phyloP scores from a whole-genome alignment of 2,113 vertebrate genomes.

The Caranx melampygus region DNA sequence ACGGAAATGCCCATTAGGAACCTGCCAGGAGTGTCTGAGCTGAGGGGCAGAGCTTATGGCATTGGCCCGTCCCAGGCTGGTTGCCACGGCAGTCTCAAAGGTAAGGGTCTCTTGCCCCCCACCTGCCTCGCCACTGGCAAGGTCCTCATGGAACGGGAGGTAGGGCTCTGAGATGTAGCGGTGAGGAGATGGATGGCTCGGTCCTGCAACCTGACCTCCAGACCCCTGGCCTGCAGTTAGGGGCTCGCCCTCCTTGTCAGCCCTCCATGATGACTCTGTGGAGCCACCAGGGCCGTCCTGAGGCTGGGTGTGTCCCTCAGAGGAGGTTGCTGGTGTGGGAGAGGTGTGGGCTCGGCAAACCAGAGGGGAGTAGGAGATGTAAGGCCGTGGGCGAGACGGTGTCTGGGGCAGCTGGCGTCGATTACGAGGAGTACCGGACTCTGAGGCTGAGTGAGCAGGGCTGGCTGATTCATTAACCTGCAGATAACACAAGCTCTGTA shows the following conservation, averaged over 20 bases:
- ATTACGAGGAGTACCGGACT: slow-evolving; percentile 90
- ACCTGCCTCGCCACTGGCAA: slow-evolving; percentile 86
- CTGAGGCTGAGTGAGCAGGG: slow-evolving; percentile 89
- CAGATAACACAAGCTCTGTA: not conserved
- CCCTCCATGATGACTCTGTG: slow-evolving; percentile 55
- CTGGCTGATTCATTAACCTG: slow-evolving; percentile 89
- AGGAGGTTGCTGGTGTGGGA: slow-evolving; percentile 67
- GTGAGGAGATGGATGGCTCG: slow-evolving; percentile 87
- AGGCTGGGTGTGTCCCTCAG: slow-evolving; percentile 75
- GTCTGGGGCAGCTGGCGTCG: slow-evolving; percentile 95
- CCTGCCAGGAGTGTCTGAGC: slow-evolving; percentile 94
- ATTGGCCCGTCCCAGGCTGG: slow-evolving; percentile 92
- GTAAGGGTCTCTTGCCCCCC: slow-evolving; percentile 92
- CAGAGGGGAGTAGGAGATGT: slow-evolving; percentile 94
- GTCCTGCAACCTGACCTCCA: slow-evolving; percentile 67
- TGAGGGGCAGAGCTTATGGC: slow-evolving; percentile 93
- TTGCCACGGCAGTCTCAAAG: slow-evolving; percentile 94
- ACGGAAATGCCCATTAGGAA: slow-evolving; percentile 95
- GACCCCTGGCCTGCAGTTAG: slow-evolving; percentile 49
- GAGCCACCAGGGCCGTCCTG: slow-evolving; percentile 61
- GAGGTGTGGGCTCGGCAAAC: slow-evolving; percentile 85
- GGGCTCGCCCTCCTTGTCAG: slow-evolving; percentile 79
- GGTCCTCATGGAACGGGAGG: slow-evolving; percentile 91
- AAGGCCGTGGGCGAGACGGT: slow-evolving; percentile 92
- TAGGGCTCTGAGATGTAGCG: slow-evolving; percentile 98